phyloP scores from a whole-genome alignment of 2,113 vertebrate genomes.

The Periophthalmus modestus region DNA sequence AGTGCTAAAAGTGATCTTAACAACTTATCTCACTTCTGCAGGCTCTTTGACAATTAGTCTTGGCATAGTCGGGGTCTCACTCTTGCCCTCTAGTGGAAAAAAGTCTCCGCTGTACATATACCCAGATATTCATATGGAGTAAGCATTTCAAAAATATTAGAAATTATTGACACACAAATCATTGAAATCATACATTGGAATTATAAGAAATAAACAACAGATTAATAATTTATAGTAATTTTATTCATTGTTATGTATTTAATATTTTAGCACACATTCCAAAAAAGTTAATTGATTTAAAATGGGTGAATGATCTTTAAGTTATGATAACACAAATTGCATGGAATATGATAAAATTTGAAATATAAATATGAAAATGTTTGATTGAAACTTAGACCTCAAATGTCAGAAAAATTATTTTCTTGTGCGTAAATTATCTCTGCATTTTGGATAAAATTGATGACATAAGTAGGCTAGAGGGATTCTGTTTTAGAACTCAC shows the following conservation, averaged over 20 bases:
- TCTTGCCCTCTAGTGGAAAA: constrained; percentile 51
- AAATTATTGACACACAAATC: background rate
- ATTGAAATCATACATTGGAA: background rate
- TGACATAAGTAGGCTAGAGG: too few species aligned
- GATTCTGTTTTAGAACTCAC: too few species aligned
- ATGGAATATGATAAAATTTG: too few species aligned
- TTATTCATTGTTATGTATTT: background rate
- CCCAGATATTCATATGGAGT: background rate
- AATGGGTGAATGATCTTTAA: background rate
- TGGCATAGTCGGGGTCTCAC: background rate
- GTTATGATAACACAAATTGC: too few species aligned
- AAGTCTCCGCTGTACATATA: background rate
- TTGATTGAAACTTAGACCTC: background rate
- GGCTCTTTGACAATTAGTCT: background rate
- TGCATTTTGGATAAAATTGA: too few species aligned
- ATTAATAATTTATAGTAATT: too few species aligned
- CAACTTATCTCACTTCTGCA: background rate
- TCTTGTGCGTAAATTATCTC: too few species aligned
- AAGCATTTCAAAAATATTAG: background rate
- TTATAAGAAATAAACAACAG: background rate
- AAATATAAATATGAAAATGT: too few species aligned
- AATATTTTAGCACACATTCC: background rate
- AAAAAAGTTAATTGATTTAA: background rate
- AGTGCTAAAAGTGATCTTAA: background rate
- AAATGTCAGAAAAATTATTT: background rate